Conservation (phyloP, 2,797 vertebrate genomes). For the Schizopygopsis pylzovi region DNA sequence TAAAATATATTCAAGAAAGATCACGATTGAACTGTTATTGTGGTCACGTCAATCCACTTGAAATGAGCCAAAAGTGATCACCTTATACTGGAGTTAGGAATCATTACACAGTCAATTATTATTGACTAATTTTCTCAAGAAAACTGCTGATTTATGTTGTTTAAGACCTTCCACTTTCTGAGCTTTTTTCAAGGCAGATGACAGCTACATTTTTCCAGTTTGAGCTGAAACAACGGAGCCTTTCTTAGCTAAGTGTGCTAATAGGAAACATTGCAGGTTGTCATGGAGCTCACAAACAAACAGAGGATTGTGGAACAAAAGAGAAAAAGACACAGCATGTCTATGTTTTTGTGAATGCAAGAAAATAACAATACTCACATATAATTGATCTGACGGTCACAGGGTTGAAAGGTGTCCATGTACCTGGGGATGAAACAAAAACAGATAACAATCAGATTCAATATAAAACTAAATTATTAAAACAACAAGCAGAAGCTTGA, state of each 20-base stretch:
- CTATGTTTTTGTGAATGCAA: background rate
- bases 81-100: background rate
- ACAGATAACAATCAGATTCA: constrained; percentile 34
- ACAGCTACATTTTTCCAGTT: background rate
- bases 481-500: constrained; percentile 1
- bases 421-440: constrained; percentile 78
- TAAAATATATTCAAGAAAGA: background rate
- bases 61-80: background rate
- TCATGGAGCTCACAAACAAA: constrained; percentile 36
- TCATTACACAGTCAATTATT: constrained; percentile 9
- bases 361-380: constrained; percentile 81
- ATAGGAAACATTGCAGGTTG: constrained; percentile 4
- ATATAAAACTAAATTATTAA: background rate
- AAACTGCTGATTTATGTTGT: background rate
- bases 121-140: constrained; percentile 13
- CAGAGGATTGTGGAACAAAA: background rate
- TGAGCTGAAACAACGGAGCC: constrained; percentile 16
- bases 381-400: constrained; percentile 95
- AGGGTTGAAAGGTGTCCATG: constrained; percentile 98
- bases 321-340: background rate
- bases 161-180: background rate
- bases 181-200: background rate
- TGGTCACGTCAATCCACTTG: background rate
- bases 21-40: background rate
- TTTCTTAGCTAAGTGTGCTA: constrained; percentile 12